Evolutionary conservation across 1,140 invertebrate species (phyloP), one percentile per base, ranked within the genome.

Genomic region (Diachasmimorpha longicaudata): DNA sequence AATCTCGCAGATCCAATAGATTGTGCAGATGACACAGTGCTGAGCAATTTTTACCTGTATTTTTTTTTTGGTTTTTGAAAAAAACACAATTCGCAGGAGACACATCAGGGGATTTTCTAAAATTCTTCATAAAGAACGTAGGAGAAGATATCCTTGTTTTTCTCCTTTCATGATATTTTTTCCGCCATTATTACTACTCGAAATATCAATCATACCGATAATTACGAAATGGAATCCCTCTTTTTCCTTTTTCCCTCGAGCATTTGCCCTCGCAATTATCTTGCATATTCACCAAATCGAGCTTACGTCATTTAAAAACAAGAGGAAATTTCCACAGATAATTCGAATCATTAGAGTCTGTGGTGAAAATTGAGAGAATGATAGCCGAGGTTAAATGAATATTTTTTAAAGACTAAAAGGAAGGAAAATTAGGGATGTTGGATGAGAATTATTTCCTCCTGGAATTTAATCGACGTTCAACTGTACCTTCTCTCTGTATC

Each of bases 401-500:
- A 63, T 63, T 63, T 63, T 63, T 63, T 25, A 25, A 25, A 11
- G 23, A 63, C 23, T 63, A 63, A 77, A 42, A 71, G 36, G 16
- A 70, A 75, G 70, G 31, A 63, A 55, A 67, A 39, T 9, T 46
- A 76, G 48, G 10, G 13, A 69, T 69, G 9, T 19, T 70, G 36
- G 36, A 37, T 68, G n/a, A 68, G 16, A 39, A 39, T n/a, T 39
- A 6, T 63, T 63, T 63, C 72, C 67, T 81, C 16, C 58, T 76
- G 19, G 79, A 73, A 42, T 80, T 52, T 70, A 21, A 79, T 37
- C 72, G 44, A 79, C 70, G 76, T 81, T 80, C 67, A 77, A 79
- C 76, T 46, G 70, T 82, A 52, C 14, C 36, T 79, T 81, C 82
- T 85, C 75, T 77, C 75, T 85, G 82, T 85, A 86, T 81, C 70